phyloP scores from a whole-genome alignment of 2,797 vertebrate genomes.

The Lithobates sylvaticus region DNA sequence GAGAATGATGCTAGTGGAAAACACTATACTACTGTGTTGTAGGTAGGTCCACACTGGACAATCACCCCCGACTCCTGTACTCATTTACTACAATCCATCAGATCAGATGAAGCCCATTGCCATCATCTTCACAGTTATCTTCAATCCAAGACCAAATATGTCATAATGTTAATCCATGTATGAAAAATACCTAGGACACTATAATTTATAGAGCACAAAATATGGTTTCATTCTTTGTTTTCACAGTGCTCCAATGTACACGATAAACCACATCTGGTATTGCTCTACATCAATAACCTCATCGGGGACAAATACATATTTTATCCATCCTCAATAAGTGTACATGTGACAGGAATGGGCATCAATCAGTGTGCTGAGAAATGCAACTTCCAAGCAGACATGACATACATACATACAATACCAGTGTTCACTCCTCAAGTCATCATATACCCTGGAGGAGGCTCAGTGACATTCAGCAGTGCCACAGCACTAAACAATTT shows the following conservation, averaged over 20 bases:
- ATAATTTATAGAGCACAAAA: conserved; percentile 1
- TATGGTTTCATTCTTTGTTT: conserved; percentile 28
- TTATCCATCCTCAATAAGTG: conserved; percentile 48
- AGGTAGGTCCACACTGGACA: background rate
- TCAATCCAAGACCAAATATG: background rate
- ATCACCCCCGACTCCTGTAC: background rate
- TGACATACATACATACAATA: conserved; percentile 11
- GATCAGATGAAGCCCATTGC: background rate
- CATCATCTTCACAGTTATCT: background rate
- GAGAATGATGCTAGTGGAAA: too few relatives aligned
- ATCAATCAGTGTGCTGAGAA: conserved; percentile 37
- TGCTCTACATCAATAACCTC: conserved; percentile 43
- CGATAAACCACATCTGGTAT: conserved; percentile 11
- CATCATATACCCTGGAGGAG: background rate
- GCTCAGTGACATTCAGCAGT: background rate
- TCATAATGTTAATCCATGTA: conserved; percentile 2
- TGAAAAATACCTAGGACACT: background rate
- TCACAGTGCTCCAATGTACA: conserved; percentile 28
- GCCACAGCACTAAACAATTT: background rate
- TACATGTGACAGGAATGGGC: conserved; percentile 36
- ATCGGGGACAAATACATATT: conserved; percentile 53
- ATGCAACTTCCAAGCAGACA: conserved; percentile 11
- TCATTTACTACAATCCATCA: background rate
- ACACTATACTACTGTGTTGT: too few relatives aligned
- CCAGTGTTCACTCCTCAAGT: background rate